Percentiles rank a stretch among this genome's conserved stretches.
Evolutionary conservation across 2,113 vertebrate species (phyloP).

Genomic region (Desmodus rotundus): DNA sequence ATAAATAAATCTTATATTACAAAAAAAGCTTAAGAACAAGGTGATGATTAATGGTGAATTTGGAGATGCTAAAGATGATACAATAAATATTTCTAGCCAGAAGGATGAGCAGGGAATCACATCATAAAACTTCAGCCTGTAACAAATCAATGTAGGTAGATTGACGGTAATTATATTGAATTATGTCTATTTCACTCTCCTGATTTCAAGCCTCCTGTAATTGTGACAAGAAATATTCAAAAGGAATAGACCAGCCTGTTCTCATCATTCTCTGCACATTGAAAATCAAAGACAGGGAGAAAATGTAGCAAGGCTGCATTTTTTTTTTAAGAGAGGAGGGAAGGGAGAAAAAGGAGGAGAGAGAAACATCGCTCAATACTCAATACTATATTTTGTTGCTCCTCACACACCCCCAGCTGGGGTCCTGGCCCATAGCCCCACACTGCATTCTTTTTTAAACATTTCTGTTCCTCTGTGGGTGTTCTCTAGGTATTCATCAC

Average conservation of each 20-base stretch:
- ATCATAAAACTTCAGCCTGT: neutral
- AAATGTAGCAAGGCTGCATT: neutral
- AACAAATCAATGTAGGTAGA: neutral
- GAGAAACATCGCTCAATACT: too few species aligned
- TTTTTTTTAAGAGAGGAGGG: too few species aligned
- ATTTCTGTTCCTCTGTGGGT: neutral
- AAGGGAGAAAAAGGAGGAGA: too few species aligned
- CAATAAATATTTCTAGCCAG: neutral
- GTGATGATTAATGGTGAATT: neutral
- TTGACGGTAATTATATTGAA: neutral
- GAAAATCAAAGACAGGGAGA: neutral
- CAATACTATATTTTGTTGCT: too few species aligned
- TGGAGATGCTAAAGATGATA: neutral
- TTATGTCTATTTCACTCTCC: neutral
- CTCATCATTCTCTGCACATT: neutral
- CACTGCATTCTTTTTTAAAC: neutral
- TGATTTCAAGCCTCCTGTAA: neutral
- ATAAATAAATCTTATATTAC: neutral
- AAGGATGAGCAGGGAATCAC: neutral
- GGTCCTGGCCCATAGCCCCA: neutral
- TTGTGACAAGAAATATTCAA: neutral
- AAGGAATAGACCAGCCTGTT: neutral
- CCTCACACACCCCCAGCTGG: too few species aligned
- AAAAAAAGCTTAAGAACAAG: neutral
- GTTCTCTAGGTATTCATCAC: neutral